Evolutionary conservation across 2,888 invertebrate species (phyloP).

Genomic region (Calameuta filiformis): DNA sequence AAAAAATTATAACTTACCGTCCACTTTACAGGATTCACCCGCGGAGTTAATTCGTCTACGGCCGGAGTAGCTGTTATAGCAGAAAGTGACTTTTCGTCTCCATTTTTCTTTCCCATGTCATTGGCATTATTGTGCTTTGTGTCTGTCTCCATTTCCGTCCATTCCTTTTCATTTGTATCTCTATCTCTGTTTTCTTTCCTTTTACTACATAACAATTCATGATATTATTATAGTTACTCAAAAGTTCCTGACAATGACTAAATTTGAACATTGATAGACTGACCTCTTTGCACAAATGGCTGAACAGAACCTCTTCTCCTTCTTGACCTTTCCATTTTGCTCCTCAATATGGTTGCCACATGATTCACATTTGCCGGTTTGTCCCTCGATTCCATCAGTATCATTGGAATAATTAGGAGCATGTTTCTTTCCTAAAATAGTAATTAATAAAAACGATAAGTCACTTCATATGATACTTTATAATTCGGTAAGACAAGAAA

Average conservation of each 20-base stretch:
- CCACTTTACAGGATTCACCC: conserved; percentile 75
- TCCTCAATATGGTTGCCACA: conserved; percentile 74
- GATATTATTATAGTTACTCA: not conserved
- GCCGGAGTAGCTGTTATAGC: conserved; percentile 40
- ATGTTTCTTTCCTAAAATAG: conserved; percentile 64
- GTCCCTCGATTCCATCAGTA: conserved; percentile 58
- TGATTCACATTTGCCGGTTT: conserved; percentile 76
- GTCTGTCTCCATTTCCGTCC: conserved; percentile 59
- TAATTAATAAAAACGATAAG: not conserved
- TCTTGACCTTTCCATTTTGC: conserved; percentile 72
- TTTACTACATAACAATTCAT: conserved; percentile 44
- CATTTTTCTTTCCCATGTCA: conserved; percentile 52
- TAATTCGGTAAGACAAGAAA: not conserved
- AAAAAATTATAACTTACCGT: conserved; percentile 65
- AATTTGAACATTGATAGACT: conserved; percentile 23
- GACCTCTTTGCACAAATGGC: conserved; percentile 77
- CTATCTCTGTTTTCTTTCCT: conserved; percentile 57
- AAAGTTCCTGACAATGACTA: not conserved
- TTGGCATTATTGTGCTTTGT: conserved; percentile 47
- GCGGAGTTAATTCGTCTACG: conserved; percentile 62
- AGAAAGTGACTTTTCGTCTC: conserved; percentile 64
- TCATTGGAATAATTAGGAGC: conserved; percentile 55
- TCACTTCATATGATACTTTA: not conserved
- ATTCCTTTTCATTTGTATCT: conserved; percentile 52
- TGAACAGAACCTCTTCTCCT: conserved; percentile 82